Percentiles rank a stretch among this genome's conserved stretches.
These are phyloP conservation scores for Hucho hucho DNA, from an alignment of 2,113 vertebrate genomes.

Conservation along the genomic window DNA sequence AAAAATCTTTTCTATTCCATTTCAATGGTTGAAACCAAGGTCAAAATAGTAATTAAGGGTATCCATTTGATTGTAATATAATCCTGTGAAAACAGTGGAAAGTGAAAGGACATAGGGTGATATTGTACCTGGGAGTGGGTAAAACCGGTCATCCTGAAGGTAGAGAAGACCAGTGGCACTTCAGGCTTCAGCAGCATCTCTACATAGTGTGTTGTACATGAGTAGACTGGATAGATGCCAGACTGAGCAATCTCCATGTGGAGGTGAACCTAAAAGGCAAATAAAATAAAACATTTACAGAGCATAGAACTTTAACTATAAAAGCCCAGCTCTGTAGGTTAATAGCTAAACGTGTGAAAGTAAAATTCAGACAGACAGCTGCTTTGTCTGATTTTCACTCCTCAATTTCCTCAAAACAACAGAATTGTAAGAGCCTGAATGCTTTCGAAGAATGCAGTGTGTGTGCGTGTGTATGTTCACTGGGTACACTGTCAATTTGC, in stretches of 20 bases:
- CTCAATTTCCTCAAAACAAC: background rate
- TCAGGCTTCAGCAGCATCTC: slow-evolving; percentile 93
- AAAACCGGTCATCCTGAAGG: slow-evolving; percentile 91
- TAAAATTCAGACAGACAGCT: background rate
- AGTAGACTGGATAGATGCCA: slow-evolving; percentile 86
- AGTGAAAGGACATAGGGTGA: background rate
- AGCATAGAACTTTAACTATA: background rate
- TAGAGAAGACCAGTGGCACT: slow-evolving; percentile 88
- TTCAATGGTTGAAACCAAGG: too few species aligned
- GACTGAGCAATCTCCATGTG: slow-evolving; percentile 74
- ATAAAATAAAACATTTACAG: too few species aligned
- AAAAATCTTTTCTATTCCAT: too few species aligned
- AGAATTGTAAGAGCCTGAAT: background rate
- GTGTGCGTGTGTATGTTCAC: background rate
- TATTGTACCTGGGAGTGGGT: slow-evolving; percentile 90
- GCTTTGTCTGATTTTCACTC: background rate
- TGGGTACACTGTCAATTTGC: background rate
- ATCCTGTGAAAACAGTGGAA: background rate
- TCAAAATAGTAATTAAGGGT: too few species aligned
- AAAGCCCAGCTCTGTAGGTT: background rate
- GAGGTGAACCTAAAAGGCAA: background rate
- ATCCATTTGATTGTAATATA: too few species aligned
- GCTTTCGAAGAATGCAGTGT: background rate
- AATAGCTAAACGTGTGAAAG: background rate
- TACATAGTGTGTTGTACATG: slow-evolving; percentile 84